These are phyloP conservation scores for Arenaria interpres DNA, from an alignment of 2,113 vertebrate species.

Conservation along the genomic window DNA sequence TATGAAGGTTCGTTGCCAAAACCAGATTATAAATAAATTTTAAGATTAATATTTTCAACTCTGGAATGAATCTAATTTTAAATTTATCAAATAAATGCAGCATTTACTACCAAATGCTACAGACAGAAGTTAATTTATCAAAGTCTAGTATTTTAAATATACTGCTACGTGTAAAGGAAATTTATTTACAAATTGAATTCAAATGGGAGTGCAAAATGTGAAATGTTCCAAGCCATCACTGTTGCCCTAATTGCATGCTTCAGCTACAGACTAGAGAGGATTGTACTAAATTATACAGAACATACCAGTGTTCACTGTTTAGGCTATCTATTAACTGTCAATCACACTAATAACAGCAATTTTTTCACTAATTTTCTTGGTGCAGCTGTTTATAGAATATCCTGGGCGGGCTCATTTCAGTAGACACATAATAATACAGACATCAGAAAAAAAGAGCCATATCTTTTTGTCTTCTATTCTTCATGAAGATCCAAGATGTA, in stretches of 20 bases:
- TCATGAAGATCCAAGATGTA: constrained; percentile 9
- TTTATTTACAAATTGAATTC: constrained; percentile 69
- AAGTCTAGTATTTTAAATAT: constrained; percentile 58
- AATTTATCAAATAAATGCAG: background rate
- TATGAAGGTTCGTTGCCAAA: constrained; percentile 6
- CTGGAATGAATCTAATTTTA: constrained; percentile 12
- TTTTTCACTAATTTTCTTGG: constrained; percentile 79
- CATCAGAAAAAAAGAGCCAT: constrained; percentile 60
- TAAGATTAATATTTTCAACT: background rate
- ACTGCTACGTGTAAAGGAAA: constrained; percentile 18
- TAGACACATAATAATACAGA: constrained; percentile 71
- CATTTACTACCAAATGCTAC: constrained; percentile 31
- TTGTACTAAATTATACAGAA: constrained; percentile 81
- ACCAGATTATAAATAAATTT: background rate
- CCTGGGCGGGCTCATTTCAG: constrained; percentile 72
- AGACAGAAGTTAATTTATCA: constrained; percentile 16
- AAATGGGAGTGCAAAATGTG: constrained; percentile 67
- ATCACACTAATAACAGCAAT: constrained; percentile 87
- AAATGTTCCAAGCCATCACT: constrained; percentile 69
- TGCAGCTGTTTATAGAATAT: constrained; percentile 85
- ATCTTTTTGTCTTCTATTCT: constrained; percentile 68
- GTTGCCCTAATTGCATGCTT: constrained; percentile 78
- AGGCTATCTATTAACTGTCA: constrained; percentile 83
- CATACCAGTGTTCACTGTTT: constrained; percentile 75
- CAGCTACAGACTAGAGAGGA: constrained; percentile 74